These are phyloP conservation scores for Hydrozoanthus gracilis DNA, from an alignment of 92 coral and sea anemone genomes.

Conservation along the genomic window DNA sequence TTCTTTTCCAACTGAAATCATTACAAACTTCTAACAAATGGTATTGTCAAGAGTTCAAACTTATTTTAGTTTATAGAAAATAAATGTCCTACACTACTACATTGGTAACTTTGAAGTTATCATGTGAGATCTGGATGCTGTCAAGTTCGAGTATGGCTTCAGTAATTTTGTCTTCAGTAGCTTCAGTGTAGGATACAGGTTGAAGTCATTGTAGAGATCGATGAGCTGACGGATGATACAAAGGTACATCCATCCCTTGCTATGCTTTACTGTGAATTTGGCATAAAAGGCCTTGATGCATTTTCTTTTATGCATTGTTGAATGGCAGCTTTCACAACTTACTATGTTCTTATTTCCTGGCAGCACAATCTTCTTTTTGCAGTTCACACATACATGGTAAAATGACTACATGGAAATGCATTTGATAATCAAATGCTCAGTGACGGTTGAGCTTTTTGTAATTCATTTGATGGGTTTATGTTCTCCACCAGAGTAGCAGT, in stretches of 20 bases:
- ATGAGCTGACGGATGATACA: slow-evolving; percentile 40
- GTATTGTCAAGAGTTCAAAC: slow-evolving; percentile 33
- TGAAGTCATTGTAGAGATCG: slow-evolving; percentile 36
- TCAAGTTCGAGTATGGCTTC: slow-evolving; percentile 54
- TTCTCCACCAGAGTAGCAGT: slow-evolving; percentile 30
- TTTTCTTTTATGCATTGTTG: slow-evolving; percentile 43
- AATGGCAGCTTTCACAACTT: slow-evolving; percentile 38
- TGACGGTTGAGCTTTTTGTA: slow-evolving; percentile 33
- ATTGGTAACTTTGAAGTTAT: slow-evolving; percentile 41
- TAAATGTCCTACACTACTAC: slow-evolving; percentile 31
- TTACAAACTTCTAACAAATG: slow-evolving; percentile 26
- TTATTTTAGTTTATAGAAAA: slow-evolving; percentile 25
- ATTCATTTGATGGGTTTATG: slow-evolving; percentile 32
- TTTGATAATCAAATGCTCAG: slow-evolving; percentile 1
- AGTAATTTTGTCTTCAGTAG: slow-evolving; percentile 28
- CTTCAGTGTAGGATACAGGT: slow-evolving; percentile 9
- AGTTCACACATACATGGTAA: slow-evolving; percentile 38
- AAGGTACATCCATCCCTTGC: slow-evolving; percentile 39
- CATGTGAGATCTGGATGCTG: slow-evolving; percentile 12
- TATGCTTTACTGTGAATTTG: slow-evolving; percentile 2
- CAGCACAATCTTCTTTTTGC: slow-evolving; percentile 47
- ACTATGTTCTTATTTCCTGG: slow-evolving; percentile 43
- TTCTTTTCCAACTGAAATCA: slow-evolving; percentile 15
- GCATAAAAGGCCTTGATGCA: slow-evolving; percentile 40
- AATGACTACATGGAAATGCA: slow-evolving; percentile 14